Evolutionary conservation across 2,797 vertebrate genomes (phyloP).

Genomic region (Dendrocincla tyrannina): DNA sequence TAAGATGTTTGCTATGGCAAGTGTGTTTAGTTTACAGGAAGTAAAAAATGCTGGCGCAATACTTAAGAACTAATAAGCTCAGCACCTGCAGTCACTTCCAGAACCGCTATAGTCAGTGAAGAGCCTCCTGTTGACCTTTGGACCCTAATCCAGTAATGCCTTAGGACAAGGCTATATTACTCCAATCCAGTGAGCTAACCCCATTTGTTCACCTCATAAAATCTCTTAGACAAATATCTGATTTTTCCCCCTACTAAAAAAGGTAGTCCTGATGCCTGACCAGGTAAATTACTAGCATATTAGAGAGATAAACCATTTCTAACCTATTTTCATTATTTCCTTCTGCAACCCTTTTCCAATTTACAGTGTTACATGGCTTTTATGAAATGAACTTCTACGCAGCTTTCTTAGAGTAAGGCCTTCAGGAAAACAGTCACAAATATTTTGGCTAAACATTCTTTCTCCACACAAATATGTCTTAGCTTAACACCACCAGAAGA

Average conservation of each 20-base stretch:
- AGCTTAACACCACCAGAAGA: neutral
- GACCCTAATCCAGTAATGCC: neutral
- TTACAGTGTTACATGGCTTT: neutral
- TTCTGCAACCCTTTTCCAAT: neutral
- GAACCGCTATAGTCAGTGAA: rapidly evolving
- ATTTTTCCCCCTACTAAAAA: neutral
- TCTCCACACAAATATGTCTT: neutral
- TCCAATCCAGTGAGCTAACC: neutral
- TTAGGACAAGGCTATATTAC: neutral
- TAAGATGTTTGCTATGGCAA: neutral
- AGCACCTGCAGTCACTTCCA: neutral
- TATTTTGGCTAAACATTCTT: neutral
- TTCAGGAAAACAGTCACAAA: neutral
- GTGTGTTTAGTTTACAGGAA: neutral
- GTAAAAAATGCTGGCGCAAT: neutral
- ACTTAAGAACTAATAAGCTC: neutral
- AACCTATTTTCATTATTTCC: neutral
- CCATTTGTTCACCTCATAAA: neutral
- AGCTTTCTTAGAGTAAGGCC: neutral
- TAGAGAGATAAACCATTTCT: neutral
- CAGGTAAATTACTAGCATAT: neutral
- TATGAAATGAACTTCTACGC: neutral
- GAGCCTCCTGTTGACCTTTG: neutral
- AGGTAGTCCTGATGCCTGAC: neutral
- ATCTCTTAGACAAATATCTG: neutral